Evolutionary conservation across 2,113 vertebrate species (phyloP).

Genomic region (Mustela lutreola): DNA sequence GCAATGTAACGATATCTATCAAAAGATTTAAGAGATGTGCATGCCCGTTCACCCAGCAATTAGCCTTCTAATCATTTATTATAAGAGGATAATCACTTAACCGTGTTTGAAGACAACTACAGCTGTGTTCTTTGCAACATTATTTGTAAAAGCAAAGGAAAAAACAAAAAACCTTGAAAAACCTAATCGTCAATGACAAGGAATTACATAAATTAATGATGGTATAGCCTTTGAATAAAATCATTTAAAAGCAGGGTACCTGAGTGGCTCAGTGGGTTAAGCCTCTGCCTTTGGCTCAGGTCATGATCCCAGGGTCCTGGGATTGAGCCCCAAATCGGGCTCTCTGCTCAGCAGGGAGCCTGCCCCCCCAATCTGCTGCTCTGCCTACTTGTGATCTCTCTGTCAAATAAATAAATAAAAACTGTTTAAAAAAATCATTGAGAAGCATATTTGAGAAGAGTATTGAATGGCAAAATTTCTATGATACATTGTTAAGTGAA

Average conservation of each 20-base stretch:
- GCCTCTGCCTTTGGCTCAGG: too few species aligned
- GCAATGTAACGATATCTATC: conserved; percentile 26
- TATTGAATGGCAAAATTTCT: background rate
- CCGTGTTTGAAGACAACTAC: background rate
- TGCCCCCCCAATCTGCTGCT: too few species aligned
- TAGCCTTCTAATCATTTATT: conserved; percentile 39
- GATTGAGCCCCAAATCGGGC: too few species aligned
- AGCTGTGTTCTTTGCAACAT: background rate
- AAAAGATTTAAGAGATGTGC: conserved; percentile 31
- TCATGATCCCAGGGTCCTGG: too few species aligned
- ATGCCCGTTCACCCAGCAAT: background rate
- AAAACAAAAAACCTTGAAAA: background rate
- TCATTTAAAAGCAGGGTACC: too few species aligned
- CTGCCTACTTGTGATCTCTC: too few species aligned
- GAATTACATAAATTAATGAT: background rate
- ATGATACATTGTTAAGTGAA: background rate
- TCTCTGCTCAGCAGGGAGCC: too few species aligned
- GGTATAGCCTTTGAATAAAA: background rate
- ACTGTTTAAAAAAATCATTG: background rate
- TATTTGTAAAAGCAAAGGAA: background rate
- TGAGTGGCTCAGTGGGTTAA: too few species aligned
- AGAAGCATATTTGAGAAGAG: background rate
- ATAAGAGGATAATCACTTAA: background rate
- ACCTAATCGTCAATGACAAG: background rate
- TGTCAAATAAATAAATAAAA: too few species aligned